Evolutionary conservation across 2,113 vertebrate species (phyloP).

Genomic region (Anolis sagrei): DNA sequence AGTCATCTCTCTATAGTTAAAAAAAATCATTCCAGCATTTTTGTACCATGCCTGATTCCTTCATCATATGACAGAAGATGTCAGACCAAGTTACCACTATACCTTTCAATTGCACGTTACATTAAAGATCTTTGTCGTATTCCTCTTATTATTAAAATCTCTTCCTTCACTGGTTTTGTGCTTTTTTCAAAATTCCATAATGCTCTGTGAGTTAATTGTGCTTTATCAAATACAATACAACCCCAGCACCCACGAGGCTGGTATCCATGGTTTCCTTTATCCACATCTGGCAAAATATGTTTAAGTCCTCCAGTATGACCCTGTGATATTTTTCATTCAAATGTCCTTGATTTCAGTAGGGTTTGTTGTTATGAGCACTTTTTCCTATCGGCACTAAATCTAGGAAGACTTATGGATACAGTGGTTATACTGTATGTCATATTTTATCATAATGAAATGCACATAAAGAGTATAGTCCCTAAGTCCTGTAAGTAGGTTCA

Average conservation of each 20-base stretch:
- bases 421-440: neutral
- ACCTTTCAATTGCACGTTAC: neutral
- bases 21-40: neutral
- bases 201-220: neutral
- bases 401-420: too few relatives aligned
- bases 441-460: neutral
- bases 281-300: too few relatives aligned
- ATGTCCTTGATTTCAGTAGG: too few relatives aligned
- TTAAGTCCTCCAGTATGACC: too few relatives aligned
- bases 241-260: too few relatives aligned
- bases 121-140: neutral
- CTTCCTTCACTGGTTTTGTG: neutral
- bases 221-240: neutral
- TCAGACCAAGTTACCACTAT: neutral
- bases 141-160: neutral
- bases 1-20: neutral
- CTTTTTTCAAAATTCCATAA: neutral
- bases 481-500: neutral
- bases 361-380: too few relatives aligned
- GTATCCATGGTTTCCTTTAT: too few relatives aligned
- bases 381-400: too few relatives aligned
- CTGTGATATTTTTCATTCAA: too few relatives aligned
- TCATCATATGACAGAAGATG: neutral
- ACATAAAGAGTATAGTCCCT: neutral
- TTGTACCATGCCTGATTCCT: neutral